phyloP scores from a whole-genome alignment of 2,888 invertebrate genomes.

The Tanaodytes sp. region DNA sequence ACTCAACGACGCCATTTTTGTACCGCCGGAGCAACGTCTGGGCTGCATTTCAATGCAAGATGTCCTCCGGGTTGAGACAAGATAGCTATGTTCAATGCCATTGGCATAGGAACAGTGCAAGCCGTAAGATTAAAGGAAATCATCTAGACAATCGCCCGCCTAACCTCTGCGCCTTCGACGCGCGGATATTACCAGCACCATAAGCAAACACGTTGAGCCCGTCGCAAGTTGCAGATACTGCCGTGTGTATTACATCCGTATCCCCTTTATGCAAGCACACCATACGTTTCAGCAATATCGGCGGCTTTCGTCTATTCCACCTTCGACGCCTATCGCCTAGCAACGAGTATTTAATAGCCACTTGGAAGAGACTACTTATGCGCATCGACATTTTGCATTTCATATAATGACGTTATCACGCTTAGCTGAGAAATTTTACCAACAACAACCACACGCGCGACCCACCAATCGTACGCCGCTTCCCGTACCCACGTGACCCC shows the following conservation, averaged over 20 bases:
- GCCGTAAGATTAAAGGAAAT: constrained; percentile 33
- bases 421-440: constrained; percentile 44
- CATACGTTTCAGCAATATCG: constrained; percentile 43
- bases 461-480: too few relatives aligned
- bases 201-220: constrained; percentile 39
- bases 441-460: too few relatives aligned
- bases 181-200: constrained; percentile 32
- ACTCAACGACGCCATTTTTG: not conserved
- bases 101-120: constrained; percentile 28
- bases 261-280: constrained; percentile 41
- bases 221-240: constrained; percentile 34
- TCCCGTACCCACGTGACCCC: too few relatives aligned
- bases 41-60: constrained; percentile 27
- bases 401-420: constrained; percentile 50
- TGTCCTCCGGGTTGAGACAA: constrained; percentile 15
- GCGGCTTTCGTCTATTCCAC: constrained; percentile 29
- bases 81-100: constrained; percentile 38
- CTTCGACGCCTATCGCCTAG: constrained; percentile 50
- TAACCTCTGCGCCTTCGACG: constrained; percentile 17
- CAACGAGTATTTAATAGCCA: constrained; percentile 50
- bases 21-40: not conserved
- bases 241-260: constrained; percentile 44
- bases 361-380: constrained; percentile 49
- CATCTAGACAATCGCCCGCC: constrained; percentile 26
- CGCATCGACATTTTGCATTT: constrained; percentile 49